A percentile compares a stretch with the other conserved stretches of the same genome.
Conservation (phyloP, 2,797 vertebrate genomes). For the Acipenser ruthenus region DNA sequence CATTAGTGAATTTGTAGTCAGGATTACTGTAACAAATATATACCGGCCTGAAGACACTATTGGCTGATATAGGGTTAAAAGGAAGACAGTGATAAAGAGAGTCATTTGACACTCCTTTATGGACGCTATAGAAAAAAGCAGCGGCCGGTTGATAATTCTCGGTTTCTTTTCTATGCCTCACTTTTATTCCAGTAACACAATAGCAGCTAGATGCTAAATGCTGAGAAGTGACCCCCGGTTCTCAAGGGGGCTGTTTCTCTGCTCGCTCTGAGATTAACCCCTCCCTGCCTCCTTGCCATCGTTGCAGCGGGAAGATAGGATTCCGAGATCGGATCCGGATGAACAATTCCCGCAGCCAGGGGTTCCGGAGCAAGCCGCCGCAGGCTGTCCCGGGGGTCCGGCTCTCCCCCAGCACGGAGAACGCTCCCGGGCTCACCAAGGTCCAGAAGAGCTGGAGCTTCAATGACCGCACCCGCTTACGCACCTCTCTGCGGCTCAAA, state of each 20-base stretch:
- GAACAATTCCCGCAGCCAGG: slow-evolving; percentile 74
- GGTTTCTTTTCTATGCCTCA: slow-evolving; percentile 14
- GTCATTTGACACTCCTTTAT: no score
- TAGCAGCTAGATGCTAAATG: no score
- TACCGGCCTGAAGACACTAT: no score
- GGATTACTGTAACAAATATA: no score
- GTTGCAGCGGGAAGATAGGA: slow-evolving; percentile 72
- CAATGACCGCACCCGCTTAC: slow-evolving; percentile 88
- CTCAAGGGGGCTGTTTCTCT: slow-evolving; percentile 24
- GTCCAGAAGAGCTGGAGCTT: slow-evolving; percentile 99
- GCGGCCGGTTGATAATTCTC: no score
- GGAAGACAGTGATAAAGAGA: no score
- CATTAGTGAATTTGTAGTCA: no score
- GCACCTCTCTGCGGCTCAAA: slow-evolving; percentile 88
- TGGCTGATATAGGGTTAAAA: no score
- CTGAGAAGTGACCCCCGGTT: slow-evolving; percentile 12
- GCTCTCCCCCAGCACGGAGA: slow-evolving; percentile 79
- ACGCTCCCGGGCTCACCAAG: slow-evolving; percentile 68
- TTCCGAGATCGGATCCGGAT: slow-evolving; percentile 90
- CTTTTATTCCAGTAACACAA: neutral
- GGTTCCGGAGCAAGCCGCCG: slow-evolving; percentile 66
- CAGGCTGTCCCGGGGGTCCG: slow-evolving; percentile 60
- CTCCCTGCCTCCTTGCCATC: neutral
- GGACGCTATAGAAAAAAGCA: no score
- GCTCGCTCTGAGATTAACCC: slow-evolving; percentile 20